These are phyloP conservation scores for Serranus cabrilla DNA, from an alignment of 2,797 vertebrate species.

Conservation along the genomic window DNA sequence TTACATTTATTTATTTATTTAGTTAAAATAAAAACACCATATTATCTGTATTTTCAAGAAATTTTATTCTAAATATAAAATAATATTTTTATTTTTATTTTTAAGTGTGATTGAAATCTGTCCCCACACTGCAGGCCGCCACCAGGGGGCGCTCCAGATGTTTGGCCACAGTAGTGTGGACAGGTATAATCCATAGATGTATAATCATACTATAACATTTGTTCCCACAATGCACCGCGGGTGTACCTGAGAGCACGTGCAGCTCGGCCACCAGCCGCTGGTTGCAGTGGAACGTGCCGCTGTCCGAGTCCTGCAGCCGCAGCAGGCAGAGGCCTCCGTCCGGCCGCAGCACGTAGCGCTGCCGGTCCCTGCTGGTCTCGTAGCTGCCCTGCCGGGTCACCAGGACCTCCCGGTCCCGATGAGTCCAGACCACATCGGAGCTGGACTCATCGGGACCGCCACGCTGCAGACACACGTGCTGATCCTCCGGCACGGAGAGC, in stretches of 20 bases:
- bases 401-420: slow-evolving; percentile 31
- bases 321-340: slow-evolving; percentile 58
- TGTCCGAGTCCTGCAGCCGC: slow-evolving; percentile 51
- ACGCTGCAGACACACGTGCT: slow-evolving; percentile 63
- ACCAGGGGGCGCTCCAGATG: no score
- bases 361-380: slow-evolving; percentile 39
- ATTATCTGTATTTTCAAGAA: no score
- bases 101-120: no score
- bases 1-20: no score
- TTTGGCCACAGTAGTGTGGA: no score
- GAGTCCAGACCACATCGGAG: slow-evolving; percentile 64
- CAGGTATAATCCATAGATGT: no score
- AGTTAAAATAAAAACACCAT: no score
- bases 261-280: slow-evolving; percentile 64
- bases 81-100: no score
- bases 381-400: slow-evolving; percentile 29
- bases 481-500: slow-evolving; percentile 64
- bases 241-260: slow-evolving; percentile 73
- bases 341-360: slow-evolving; percentile 13
- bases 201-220: no score
- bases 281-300: slow-evolving; percentile 71
- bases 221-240: no score
- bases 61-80: no score
- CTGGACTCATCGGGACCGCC: background rate
- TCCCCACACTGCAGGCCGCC: no score